phyloP scores from a whole-genome alignment of 2,797 vertebrate species.

The Gorsachius magnificus region DNA sequence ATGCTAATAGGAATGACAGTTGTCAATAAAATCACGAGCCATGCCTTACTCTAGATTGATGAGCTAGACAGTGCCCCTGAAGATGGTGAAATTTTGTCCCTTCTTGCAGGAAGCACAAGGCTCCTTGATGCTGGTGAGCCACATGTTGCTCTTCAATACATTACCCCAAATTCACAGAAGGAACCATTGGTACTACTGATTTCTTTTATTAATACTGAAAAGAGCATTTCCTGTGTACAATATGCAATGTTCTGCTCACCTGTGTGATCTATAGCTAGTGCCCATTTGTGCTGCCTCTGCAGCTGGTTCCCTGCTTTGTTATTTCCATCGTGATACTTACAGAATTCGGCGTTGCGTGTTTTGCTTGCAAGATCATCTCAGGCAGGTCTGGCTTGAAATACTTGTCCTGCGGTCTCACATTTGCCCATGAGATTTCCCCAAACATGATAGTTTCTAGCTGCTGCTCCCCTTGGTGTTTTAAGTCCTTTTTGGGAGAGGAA shows the following conservation, averaged over 20 bases:
- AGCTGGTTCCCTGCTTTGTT: neutral
- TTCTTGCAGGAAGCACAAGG: neutral
- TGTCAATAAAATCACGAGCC: neutral
- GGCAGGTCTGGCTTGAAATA: conserved; percentile 27
- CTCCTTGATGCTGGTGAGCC: neutral
- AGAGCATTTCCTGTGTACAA: neutral
- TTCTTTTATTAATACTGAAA: neutral
- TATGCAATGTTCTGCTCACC: neutral
- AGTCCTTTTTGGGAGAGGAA: neutral
- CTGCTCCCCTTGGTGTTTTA: neutral
- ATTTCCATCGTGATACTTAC: neutral
- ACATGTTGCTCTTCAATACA: neutral
- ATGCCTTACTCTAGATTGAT: neutral
- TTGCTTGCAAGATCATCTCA: conserved; percentile 16
- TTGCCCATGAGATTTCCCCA: conserved; percentile 30
- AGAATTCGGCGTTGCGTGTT: neutral
- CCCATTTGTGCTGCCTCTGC: neutral
- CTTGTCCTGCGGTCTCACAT: conserved; percentile 9
- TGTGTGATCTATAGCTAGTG: neutral
- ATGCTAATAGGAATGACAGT: neutral
- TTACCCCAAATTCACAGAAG: neutral
- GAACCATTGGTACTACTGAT: neutral
- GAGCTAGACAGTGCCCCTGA: neutral
- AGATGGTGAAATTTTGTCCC: neutral
- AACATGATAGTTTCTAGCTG: conserved; percentile 23